phyloP scores from a whole-genome alignment of 2,113 vertebrate species.

The Poicephalus gulielmi region DNA sequence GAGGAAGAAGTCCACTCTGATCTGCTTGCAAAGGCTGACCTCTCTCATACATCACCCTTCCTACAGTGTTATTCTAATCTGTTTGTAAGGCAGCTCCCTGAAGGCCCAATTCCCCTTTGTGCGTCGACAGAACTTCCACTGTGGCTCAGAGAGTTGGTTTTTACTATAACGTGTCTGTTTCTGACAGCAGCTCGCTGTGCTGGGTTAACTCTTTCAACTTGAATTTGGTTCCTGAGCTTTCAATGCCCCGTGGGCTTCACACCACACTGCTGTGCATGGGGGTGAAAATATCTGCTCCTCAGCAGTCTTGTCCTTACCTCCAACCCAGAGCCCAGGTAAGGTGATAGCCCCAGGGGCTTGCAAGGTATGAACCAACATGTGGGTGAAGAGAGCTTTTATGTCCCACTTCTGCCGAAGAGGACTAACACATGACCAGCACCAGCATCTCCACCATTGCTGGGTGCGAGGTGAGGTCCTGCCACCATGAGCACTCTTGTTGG shows the following conservation, averaged over 20 bases:
- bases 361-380: background rate
- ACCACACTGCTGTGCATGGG: fast-evolving
- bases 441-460: background rate
- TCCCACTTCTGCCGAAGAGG: background rate
- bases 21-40: background rate
- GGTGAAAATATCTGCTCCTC: background rate
- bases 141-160: background rate
- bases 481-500: fast-evolving
- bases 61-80: background rate
- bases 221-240: background rate
- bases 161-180: background rate
- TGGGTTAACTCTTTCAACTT: constrained; percentile 4
- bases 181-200: background rate
- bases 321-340: background rate
- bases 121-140: background rate
- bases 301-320: background rate
- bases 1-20: background rate
- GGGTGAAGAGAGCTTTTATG: background rate
- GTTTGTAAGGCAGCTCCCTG: background rate
- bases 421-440: background rate
- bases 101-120: background rate
- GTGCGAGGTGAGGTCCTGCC: background rate
- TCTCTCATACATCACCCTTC: constrained; percentile 18
- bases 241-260: background rate
- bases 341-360: background rate